These are phyloP conservation scores for Cricetomys ansorgei DNA, from an alignment of 2,113 vertebrate genomes.

Conservation along the genomic window DNA sequence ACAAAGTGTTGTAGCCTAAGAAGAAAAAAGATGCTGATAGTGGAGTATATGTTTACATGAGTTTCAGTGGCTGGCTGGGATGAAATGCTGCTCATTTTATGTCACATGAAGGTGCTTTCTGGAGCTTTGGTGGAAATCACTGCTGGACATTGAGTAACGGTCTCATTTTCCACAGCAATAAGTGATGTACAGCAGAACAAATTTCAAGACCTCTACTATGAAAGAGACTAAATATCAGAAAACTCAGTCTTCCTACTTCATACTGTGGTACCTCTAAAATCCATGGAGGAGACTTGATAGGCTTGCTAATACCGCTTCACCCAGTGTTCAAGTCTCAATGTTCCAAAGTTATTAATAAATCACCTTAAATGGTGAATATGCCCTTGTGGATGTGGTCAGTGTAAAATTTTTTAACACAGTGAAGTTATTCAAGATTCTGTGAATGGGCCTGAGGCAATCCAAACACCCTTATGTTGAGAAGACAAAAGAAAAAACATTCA, in stretches of 20 bases:
- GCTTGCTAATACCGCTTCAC: rapidly evolving
- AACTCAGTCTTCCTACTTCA: background rate
- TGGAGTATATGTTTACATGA: background rate
- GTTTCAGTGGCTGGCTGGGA: no score
- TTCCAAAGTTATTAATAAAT: background rate
- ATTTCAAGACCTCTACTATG: background rate
- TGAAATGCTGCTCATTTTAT: no score
- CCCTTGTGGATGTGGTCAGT: background rate
- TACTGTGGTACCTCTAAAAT: background rate
- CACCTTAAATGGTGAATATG: background rate
- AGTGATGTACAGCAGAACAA: background rate
- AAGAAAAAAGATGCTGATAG: no score
- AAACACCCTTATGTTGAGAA: no score
- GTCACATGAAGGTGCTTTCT: background rate
- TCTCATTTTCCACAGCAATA: background rate
- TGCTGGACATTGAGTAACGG: background rate
- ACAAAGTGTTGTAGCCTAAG: background rate
- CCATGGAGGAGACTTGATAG: no score
- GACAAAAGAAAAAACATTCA: background rate
- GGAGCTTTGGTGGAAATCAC: background rate
- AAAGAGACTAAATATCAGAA: background rate
- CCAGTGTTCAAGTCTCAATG: background rate
- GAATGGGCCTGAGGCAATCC: no score
- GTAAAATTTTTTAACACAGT: background rate
- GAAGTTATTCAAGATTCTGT: background rate